phyloP scores from a whole-genome alignment of 2,797 vertebrate genomes.

The Rousettus madagascariensis region DNA sequence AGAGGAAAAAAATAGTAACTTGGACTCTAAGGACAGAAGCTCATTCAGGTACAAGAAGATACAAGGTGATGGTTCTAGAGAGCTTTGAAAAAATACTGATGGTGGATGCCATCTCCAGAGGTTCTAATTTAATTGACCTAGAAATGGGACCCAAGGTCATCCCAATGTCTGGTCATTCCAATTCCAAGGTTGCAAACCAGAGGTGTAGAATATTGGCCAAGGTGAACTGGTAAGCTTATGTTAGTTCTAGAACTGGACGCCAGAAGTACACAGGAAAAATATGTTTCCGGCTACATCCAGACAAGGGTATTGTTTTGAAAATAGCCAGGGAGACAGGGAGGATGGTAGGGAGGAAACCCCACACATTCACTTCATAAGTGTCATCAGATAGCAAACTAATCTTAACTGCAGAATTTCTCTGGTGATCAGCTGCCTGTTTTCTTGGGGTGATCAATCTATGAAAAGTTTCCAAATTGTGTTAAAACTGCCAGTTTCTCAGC shows the following conservation, averaged over 20 bases:
- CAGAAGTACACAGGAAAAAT: neutral
- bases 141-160: neutral
- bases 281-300: neutral
- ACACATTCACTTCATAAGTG: neutral
- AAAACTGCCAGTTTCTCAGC: slow-evolving; percentile 78
- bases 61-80: neutral
- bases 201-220: neutral
- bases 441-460: slow-evolving; percentile 74
- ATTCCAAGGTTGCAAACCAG: neutral
- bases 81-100: neutral
- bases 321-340: neutral
- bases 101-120: neutral
- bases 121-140: neutral
- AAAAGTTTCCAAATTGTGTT: slow-evolving; percentile 80
- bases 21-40: neutral
- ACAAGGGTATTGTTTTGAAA: neutral
- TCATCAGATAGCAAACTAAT: slow-evolving; percentile 42
- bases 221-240: neutral
- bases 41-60: neutral
- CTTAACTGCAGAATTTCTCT: slow-evolving; percentile 70
- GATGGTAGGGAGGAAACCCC: neutral
- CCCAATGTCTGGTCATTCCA: neutral
- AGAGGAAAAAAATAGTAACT: neutral
- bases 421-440: slow-evolving; percentile 70
- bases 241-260: neutral